Base-by-base conservation (phyloP, 2,888 invertebrate genomes). In the Mimumesa dahlbomi region DNA sequence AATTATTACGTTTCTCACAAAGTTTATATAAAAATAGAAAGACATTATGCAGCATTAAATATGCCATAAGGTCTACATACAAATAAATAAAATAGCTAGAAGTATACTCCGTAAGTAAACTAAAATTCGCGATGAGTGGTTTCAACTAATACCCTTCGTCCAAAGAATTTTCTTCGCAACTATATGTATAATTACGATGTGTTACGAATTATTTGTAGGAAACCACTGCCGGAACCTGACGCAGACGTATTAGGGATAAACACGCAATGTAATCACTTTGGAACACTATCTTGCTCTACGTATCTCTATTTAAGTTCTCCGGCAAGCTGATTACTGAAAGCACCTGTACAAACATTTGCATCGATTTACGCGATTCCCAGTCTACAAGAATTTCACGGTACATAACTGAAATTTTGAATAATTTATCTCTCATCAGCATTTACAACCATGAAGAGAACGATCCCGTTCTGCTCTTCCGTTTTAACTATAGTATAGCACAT, bases 261-360 rank as follows among this genome's bases (percentile, higher is more conserved):
- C 46, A 25, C 11, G 9, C 13, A 31, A 49, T 13, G 38, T 45
- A 54, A 59, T 36, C 21, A 29, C n/a, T 59, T 7, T 3, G n/a
- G 19, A 21, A n/a, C 49, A 21, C 14, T n/a, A 29, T 31, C 22
- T n/a, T 4, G 13, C 18, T 19, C 29, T 19, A 2, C 25, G 34
- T 13, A n/a, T n/a, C 13, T 54, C 49, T 68, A 52, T 68, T 70
- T 62, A 43, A 67, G 52, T 22, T 56, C 19, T 16, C 21, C 46
- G n/a, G 19, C 31, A 53, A 36, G 18, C 50, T 7, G 16, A 34
- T 31, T 54, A 54, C 29, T 49, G 38, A 58, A 63, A 53, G 29
- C 71, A 72, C 40, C 63, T 72, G 69, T 31, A 11, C 69, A 72
- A 72, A 72, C 71, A 63, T 18, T 25, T 40, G 48, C 56, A 11